Evolutionary conservation across 1,140 invertebrate genomes (phyloP).

Genomic region (Sinonovacula constricta): DNA sequence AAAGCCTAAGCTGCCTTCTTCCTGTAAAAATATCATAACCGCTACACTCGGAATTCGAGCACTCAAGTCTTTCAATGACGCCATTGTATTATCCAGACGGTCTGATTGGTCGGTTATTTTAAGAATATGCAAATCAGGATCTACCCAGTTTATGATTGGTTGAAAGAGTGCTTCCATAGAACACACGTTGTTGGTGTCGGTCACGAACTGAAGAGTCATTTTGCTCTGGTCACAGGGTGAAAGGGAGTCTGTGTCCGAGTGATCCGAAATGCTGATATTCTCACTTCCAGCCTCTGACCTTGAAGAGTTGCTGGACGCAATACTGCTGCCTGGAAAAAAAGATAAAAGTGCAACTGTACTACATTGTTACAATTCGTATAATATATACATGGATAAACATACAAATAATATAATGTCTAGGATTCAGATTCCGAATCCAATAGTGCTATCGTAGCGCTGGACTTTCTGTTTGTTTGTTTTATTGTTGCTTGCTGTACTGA

Average conservation of each 20-base stretch:
- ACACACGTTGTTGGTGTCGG: conserved; percentile 58
- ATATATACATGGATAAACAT: neutral
- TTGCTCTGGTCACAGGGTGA: conserved; percentile 57
- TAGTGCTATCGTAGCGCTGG: neutral
- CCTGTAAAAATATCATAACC: conserved; percentile 68
- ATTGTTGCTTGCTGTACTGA: no score
- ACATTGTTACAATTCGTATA: neutral
- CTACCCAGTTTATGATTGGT: conserved; percentile 65
- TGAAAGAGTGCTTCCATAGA: conserved; percentile 66
- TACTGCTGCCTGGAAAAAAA: conserved; percentile 52
- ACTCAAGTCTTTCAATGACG: conserved; percentile 23
- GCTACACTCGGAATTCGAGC: conserved; percentile 64
- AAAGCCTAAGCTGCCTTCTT: conserved; percentile 61
- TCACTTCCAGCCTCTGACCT: conserved; percentile 56
- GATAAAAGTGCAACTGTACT: neutral
- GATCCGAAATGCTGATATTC: conserved; percentile 59
- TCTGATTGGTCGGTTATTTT: conserved; percentile 59
- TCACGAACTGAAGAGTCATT: conserved; percentile 57
- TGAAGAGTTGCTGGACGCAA: conserved; percentile 55
- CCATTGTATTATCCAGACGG: neutral
- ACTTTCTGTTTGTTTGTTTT: no score
- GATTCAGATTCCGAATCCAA: neutral
- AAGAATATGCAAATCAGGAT: conserved; percentile 66
- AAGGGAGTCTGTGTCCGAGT: conserved; percentile 59
- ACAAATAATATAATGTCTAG: neutral